Percentiles rank a stretch among this genome's conserved stretches.
Conservation (phyloP, 2,113 vertebrate species). For the Coracopsis vasa region DNA sequence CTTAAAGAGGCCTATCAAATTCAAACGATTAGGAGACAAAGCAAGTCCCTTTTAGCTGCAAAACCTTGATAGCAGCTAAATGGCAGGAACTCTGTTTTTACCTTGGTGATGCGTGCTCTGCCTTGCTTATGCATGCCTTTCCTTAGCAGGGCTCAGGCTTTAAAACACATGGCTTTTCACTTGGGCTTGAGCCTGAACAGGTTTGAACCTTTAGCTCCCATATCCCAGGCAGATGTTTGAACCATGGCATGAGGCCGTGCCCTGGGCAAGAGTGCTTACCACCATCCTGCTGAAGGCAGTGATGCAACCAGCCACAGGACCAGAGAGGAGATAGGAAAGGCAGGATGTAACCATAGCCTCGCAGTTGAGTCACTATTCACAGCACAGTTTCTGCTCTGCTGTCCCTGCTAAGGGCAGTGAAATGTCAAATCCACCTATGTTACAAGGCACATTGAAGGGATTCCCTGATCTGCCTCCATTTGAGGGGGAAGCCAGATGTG, state of each 20-base stretch:
- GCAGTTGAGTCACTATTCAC: accelerated
- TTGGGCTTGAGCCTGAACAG: background rate
- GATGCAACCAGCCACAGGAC: accelerated
- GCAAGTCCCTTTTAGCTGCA: background rate
- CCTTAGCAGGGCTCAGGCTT: background rate
- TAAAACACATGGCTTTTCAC: background rate
- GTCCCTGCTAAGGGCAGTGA: accelerated
- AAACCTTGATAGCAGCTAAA: background rate
- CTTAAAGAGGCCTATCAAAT: background rate
- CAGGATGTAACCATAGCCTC: background rate
- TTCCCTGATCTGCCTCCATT: background rate
- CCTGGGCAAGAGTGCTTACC: background rate
- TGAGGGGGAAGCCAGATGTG: accelerated
- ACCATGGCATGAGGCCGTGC: background rate
- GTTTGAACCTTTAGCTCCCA: background rate
- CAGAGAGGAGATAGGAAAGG: background rate
- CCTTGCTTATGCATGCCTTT: background rate
- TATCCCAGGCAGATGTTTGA: accelerated
- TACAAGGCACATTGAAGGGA: background rate
- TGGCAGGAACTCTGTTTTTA: background rate
- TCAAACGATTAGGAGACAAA: background rate
- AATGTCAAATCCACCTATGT: background rate
- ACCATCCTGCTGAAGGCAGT: background rate
- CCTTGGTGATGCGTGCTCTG: background rate
- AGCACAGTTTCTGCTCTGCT: background rate